A percentile compares a stretch with the other conserved stretches of the same genome.
These are phyloP conservation scores for Carabus problematicus DNA, from an alignment of 2,888 invertebrate genomes.

Conservation along the genomic window DNA sequence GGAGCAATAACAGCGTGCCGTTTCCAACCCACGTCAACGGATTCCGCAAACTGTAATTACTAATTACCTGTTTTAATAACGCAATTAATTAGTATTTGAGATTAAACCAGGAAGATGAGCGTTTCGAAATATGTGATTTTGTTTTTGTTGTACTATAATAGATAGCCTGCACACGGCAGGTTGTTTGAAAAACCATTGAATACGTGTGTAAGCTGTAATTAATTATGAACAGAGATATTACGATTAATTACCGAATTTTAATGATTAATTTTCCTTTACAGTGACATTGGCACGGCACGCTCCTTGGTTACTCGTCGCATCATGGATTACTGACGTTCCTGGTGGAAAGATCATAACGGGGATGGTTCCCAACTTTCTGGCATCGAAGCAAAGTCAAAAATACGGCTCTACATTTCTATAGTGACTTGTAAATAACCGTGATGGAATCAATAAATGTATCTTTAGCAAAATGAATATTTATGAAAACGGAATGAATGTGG, in stretches of 20 bases:
- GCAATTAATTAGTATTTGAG: slow-evolving; percentile 36
- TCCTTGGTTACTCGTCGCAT: background rate
- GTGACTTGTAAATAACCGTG: too few relatives aligned
- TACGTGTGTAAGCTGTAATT: slow-evolving; percentile 26
- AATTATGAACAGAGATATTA: slow-evolving; percentile 41
- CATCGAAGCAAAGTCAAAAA: too few relatives aligned
- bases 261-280: slow-evolving; percentile 34
- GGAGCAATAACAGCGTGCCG: background rate
- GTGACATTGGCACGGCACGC: slow-evolving; percentile 11
- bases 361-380: too few relatives aligned
- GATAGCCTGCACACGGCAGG: background rate
- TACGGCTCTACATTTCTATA: too few relatives aligned
- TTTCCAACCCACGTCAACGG: slow-evolving; percentile 15
- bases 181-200: slow-evolving; percentile 35
- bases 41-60: slow-evolving; percentile 23
- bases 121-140: slow-evolving; percentile 28
- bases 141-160: slow-evolving; percentile 11
- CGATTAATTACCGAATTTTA: slow-evolving; percentile 39
- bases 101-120: slow-evolving; percentile 29
- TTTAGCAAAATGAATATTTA: too few relatives aligned
- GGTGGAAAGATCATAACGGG: too few relatives aligned
- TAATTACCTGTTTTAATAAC: slow-evolving; percentile 38
- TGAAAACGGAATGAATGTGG: too few relatives aligned
- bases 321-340: too few relatives aligned
- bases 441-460: too few relatives aligned